Evolutionary conservation across 2,888 invertebrate species (phyloP), one percentile per base, ranked within the genome.

Genomic region (Erebia ligea): DNA sequence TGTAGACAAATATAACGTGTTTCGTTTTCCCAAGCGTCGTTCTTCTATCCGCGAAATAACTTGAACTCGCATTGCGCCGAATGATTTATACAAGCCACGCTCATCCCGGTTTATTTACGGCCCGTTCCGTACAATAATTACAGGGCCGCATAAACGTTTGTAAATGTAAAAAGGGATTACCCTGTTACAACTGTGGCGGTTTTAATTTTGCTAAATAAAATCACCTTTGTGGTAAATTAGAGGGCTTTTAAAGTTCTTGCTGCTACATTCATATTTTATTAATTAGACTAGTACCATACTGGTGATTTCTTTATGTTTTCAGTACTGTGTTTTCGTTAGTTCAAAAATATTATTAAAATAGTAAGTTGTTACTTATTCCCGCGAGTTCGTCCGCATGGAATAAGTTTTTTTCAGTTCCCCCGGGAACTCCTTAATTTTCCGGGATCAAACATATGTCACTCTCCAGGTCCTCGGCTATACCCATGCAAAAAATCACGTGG

Each of bases 71-170:
- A 76, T 76, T 76, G 82, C 84, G 81, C 82, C 87, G 86, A 92
- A 92, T 92, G 92, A 92, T 92, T 93, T 93, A 92, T 90, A 91
- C 86, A 89, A 88, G 87, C 87, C 85, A 83, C 85, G 88, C 85
- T 91, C 89, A 92, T 91, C 91, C 92, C 84, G 83, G 76, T 90
- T 92, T 91, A 92, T 93, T 93, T 93, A 92, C 91, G 91, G 84
- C 83, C 81, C 87, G 85, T 85, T 86, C 84, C 84, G 85, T 85
- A 84, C 88, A 89, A 91, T 92, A 92, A 93, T 92, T 92, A 91
- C 88, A 87, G 86, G 82, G 82, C 83, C 81, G 84, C 84, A 85
- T 87, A 88, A 90, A 90, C 86, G 86, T 85, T 87, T 81, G 86
- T 84, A 85, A 89, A 88, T 88, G 89, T 89, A 88, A 90, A 90